Percentiles rank a stretch among this genome's conserved stretches.
Conservation (phyloP, 1,140 invertebrate species). For the Saccostrea cuccullata region DNA sequence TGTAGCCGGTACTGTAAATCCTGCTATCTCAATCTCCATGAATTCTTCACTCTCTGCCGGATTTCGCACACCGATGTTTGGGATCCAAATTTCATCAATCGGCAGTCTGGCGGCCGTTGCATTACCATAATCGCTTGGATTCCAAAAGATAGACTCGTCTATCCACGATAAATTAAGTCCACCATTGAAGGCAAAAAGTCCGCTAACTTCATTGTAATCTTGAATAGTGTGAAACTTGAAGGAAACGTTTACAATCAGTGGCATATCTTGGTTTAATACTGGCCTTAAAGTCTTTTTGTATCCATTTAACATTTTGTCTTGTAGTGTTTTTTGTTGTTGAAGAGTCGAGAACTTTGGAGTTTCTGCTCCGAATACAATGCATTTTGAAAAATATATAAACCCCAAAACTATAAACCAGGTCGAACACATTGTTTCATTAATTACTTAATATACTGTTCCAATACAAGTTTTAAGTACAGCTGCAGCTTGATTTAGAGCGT, state of each 20-base stretch:
- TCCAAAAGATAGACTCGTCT: constrained; percentile 64
- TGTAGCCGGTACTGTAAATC: constrained; percentile 23
- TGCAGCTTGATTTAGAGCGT: too few species aligned
- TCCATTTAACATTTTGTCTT: background rate
- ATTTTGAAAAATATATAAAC: background rate
- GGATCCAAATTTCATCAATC: constrained; percentile 49
- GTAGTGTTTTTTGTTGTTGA: background rate
- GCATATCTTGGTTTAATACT: background rate
- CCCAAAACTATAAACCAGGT: background rate
- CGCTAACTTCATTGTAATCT: background rate
- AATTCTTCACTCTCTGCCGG: constrained; percentile 3
- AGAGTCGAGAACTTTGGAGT: background rate
- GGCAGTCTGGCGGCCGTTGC: constrained; percentile 63
- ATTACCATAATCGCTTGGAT: constrained; percentile 83
- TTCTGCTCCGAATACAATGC: background rate
- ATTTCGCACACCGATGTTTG: constrained; percentile 46
- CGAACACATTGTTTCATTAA: too few species aligned
- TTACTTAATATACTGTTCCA: too few species aligned
- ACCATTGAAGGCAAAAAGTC: constrained; percentile 13
- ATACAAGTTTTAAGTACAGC: too few species aligned
- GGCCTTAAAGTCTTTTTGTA: background rate
- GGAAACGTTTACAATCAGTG: background rate
- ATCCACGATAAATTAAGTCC: constrained; percentile 44
- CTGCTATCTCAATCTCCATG: background rate
- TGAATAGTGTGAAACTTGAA: background rate